phyloP scores from a whole-genome alignment of 2,888 invertebrate species.

The Tiliacea citrago region DNA sequence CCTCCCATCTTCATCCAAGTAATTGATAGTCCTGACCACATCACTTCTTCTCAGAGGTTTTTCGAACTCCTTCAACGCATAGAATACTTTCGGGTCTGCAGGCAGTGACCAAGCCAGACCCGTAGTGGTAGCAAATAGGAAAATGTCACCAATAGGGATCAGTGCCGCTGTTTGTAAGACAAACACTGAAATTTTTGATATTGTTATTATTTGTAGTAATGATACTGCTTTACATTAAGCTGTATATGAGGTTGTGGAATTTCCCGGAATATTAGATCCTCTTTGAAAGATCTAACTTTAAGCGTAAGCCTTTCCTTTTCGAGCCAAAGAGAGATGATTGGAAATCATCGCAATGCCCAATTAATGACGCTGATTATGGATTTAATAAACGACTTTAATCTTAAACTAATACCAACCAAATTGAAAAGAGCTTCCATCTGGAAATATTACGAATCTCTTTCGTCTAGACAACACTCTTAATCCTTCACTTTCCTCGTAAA shows the following conservation, averaged over 20 bases:
- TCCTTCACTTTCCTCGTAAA: conserved; percentile 59
- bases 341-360: background rate
- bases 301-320: no score
- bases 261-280: background rate
- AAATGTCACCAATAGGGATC: conserved; percentile 90
- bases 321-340: background rate
- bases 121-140: conserved; percentile 93
- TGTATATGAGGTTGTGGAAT: background rate
- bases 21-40: conserved; percentile 75
- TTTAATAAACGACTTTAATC: background rate
- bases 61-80: conserved; percentile 77
- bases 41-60: conserved; percentile 79
- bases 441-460: conserved; percentile 90
- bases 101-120: conserved; percentile 95
- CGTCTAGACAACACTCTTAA: conserved; percentile 83
- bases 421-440: conserved; percentile 91
- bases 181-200: conserved; percentile 91
- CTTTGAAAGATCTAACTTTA: background rate
- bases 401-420: conserved; percentile 81
- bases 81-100: conserved; percentile 86
- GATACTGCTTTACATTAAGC: no score
- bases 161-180: conserved; percentile 91
- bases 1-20: conserved; percentile 82
- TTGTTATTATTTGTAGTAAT: background rate
- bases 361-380: background rate